A percentile compares a stretch with the other conserved stretches of the same genome.
Conservation (phyloP, 2,113 vertebrate genomes). For the Callaeas wilsoni region DNA sequence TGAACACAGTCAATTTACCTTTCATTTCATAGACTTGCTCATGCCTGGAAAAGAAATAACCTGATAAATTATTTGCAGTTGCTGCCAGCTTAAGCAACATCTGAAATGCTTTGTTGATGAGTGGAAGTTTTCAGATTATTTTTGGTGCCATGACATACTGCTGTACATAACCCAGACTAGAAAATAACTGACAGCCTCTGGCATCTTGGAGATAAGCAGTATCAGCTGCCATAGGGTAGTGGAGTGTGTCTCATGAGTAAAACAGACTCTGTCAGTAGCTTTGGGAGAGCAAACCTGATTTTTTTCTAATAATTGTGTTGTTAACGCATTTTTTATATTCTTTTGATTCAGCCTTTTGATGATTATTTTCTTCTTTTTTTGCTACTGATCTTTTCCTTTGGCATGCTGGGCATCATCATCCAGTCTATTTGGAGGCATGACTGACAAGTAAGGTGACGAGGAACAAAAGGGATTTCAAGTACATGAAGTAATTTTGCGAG, state of each 20-base stretch:
- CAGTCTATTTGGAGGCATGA: neutral
- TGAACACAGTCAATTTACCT: constrained; percentile 13
- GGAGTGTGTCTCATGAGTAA: neutral
- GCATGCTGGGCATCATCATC: neutral
- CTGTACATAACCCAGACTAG: neutral
- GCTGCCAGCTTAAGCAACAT: neutral
- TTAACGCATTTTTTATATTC: neutral
- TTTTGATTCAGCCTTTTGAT: neutral
- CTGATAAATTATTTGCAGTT: neutral
- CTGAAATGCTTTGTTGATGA: neutral
- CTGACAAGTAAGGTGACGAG: neutral
- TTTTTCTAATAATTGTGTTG: neutral
- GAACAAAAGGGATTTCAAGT: neutral
- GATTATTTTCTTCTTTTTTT: neutral
- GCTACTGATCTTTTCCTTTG: neutral
- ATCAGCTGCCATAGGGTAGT: neutral
- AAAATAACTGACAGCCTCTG: neutral
- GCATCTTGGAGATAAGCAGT: constrained; percentile 10
- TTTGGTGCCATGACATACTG: neutral
- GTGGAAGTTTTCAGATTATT: neutral
- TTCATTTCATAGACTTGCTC: constrained; percentile 14
- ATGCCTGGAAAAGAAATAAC: constrained; percentile 3
- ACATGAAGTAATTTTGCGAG: neutral
- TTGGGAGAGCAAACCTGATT: neutral
- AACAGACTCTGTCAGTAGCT: neutral